Evolutionary conservation across 1,140 invertebrate genomes (phyloP).

Genomic region (Papilio aristodemus): DNA sequence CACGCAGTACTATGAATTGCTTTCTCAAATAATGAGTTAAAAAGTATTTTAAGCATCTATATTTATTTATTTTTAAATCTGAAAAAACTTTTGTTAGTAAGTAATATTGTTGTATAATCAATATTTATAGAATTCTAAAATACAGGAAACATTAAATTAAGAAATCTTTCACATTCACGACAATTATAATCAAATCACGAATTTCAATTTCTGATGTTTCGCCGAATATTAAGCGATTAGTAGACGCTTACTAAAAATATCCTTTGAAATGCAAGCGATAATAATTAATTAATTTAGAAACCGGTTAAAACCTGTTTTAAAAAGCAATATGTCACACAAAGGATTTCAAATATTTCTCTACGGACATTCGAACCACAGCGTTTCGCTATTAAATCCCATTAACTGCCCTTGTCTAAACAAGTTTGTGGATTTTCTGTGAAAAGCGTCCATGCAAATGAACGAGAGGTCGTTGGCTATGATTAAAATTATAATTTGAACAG

Average conservation of each 20-base stretch:
- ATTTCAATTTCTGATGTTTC: not conserved
- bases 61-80: too few relatives aligned
- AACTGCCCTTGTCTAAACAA: slow-evolving; percentile 48
- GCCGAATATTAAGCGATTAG: slow-evolving; percentile 1
- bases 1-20: too few relatives aligned
- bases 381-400: slow-evolving; percentile 16
- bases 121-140: not conserved
- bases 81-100: too few relatives aligned
- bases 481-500: slow-evolving; percentile 72
- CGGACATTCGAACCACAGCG: not conserved
- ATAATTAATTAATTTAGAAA: slow-evolving; percentile 5
- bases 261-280: not conserved
- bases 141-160: not conserved
- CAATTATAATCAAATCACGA: not conserved
- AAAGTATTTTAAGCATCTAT: too few relatives aligned
- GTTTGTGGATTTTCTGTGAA: slow-evolving; percentile 43
- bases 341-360: slow-evolving; percentile 19
- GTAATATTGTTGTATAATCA: too few relatives aligned
- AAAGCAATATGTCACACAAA: slow-evolving; percentile 35
- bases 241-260: not conserved
- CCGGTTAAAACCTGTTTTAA: slow-evolving; percentile 1
- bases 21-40: too few relatives aligned
- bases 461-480: slow-evolving; percentile 47
- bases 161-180: not conserved
- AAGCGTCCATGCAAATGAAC: slow-evolving; percentile 54